Conservation (phyloP, 2,797 vertebrate genomes). For the Pygocentrus nattereri region DNA sequence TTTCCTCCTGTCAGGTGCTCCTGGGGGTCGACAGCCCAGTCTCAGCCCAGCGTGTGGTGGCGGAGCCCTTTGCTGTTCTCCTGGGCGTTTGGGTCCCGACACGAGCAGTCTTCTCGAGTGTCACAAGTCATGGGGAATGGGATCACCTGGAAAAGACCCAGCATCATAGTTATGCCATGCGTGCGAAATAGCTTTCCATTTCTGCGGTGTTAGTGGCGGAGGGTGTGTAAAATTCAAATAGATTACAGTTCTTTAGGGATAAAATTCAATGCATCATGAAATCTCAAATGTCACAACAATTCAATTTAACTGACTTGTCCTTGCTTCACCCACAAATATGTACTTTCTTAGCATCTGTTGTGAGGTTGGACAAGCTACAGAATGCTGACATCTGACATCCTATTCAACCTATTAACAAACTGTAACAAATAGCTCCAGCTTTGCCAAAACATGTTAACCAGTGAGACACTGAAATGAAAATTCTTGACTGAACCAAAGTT, state of each 20-base stretch:
- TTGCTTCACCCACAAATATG: background rate
- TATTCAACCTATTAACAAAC: background rate
- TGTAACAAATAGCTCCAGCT: background rate
- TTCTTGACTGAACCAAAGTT: too few relatives aligned
- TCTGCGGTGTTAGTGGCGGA: too few relatives aligned
- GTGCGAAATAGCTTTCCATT: background rate
- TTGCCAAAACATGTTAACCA: too few relatives aligned
- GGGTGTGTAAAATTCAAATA: background rate
- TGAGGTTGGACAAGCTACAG: background rate
- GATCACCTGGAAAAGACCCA: constrained; percentile 78
- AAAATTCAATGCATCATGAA: background rate
- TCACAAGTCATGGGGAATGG: constrained; percentile 89
- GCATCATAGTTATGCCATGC: background rate
- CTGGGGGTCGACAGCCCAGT: background rate
- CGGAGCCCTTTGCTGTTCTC: constrained; percentile 76
- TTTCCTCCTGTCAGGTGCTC: constrained; percentile 14
- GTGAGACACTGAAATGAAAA: too few relatives aligned
- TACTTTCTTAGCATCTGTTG: background rate
- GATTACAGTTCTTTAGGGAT: background rate
- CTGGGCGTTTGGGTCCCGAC: constrained; percentile 83
- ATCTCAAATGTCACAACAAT: background rate
- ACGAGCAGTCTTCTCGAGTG: constrained; percentile 85
- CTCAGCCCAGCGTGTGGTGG: constrained; percentile 71
- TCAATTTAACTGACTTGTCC: background rate
- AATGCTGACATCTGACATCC: background rate